phyloP scores from a whole-genome alignment of 2,888 invertebrate species.

The Drosophila peninsularis region DNA sequence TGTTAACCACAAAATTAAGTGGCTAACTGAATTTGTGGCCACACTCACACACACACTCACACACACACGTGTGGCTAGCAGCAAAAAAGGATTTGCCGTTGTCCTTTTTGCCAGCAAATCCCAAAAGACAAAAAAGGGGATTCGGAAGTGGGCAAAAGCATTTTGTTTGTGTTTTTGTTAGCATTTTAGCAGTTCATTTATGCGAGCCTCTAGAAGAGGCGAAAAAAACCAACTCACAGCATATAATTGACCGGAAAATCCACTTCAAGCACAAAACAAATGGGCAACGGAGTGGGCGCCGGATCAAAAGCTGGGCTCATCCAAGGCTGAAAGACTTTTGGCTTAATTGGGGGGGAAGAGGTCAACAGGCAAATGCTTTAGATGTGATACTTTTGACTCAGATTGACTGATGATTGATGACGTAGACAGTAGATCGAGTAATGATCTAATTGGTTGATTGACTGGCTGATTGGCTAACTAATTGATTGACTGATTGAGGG shows the following conservation, averaged over 20 bases:
- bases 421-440: too few species aligned
- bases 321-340: conserved; percentile 11
- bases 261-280: conserved; percentile 57
- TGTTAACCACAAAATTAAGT: conserved; percentile 82
- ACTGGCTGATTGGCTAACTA: too few species aligned
- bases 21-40: conserved; percentile 78
- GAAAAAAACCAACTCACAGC: conserved; percentile 20
- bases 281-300: conserved; percentile 36
- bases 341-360: background rate
- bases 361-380: background rate
- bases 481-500: too few species aligned
- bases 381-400: too few species aligned
- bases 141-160: conserved; percentile 46
- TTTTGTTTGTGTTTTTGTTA: conserved; percentile 66
- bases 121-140: conserved; percentile 68
- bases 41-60: conserved; percentile 25
- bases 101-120: conserved; percentile 61
- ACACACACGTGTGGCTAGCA: conserved; percentile 3
- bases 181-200: conserved; percentile 78
- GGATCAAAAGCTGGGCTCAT: background rate
- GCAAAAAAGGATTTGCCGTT: conserved; percentile 42
- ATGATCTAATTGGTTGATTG: too few species aligned
- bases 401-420: background rate
- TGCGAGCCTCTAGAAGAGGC: conserved; percentile 22
- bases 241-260: conserved; percentile 69